phyloP scores from a whole-genome alignment of 2,888 invertebrate genomes.

The Polydrusus cervinus region DNA sequence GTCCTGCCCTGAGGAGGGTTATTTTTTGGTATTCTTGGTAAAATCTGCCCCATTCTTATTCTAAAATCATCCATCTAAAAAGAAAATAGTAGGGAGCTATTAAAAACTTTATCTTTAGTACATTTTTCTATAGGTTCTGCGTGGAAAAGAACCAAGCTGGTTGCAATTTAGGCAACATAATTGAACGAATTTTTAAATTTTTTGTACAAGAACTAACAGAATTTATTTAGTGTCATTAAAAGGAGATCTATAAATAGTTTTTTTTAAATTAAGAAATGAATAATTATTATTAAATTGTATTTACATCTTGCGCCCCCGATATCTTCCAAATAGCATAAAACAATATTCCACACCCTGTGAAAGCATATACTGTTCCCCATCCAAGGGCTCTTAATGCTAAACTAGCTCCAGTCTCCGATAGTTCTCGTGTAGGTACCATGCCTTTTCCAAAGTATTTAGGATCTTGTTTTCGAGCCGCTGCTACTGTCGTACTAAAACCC shows the following conservation, averaged over 20 bases:
- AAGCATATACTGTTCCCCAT: conserved; percentile 90
- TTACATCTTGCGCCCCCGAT: conserved; percentile 89
- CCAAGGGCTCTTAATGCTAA: conserved; percentile 89
- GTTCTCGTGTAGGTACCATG: conserved; percentile 74
- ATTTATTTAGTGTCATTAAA: too few species aligned
- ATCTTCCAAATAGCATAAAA: conserved; percentile 92
- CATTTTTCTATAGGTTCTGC: too few species aligned
- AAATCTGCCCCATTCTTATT: conserved; percentile 82
- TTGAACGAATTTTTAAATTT: too few species aligned
- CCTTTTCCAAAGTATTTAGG: conserved; percentile 86
- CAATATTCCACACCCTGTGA: conserved; percentile 87
- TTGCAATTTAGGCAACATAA: too few species aligned
- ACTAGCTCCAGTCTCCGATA: conserved; percentile 84
- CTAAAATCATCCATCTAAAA: conserved; percentile 88
- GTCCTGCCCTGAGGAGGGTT: conserved; percentile 87
- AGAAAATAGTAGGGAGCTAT: too few species aligned
- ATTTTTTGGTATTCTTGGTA: conserved; percentile 86
- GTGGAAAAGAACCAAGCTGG: too few species aligned
- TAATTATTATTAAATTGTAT: conserved; percentile 67
- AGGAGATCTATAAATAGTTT: too few species aligned
- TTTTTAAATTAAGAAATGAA: conserved; percentile 31
- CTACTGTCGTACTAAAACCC: conserved; percentile 87
- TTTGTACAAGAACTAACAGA: too few species aligned
- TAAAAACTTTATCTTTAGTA: too few species aligned
- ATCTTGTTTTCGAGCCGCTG: conserved; percentile 86